Conservation (phyloP, 1,140 invertebrate genomes). For the Penaeus chinensis region DNA sequence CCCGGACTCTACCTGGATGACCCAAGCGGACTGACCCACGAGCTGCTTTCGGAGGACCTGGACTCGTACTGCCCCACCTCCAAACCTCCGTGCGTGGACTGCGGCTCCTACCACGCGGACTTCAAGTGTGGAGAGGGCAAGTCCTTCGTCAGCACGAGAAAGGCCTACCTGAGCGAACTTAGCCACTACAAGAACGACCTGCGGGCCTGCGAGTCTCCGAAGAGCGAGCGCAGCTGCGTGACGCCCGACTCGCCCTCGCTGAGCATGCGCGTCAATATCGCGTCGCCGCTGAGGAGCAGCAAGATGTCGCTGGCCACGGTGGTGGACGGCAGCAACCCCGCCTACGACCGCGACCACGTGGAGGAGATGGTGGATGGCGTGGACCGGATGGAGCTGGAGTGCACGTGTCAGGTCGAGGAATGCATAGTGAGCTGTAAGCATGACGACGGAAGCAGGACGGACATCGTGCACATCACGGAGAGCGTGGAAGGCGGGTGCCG, state of each 20-base stretch:
- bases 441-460: conserved; percentile 14
- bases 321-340: conserved; percentile 47
- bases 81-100: conserved; percentile 3
- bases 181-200: conserved; percentile 47
- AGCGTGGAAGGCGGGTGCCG: not conserved
- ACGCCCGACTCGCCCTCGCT: conserved; percentile 51
- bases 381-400: not conserved
- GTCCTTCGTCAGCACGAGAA: not conserved
- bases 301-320: conserved; percentile 55
- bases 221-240: conserved; percentile 41
- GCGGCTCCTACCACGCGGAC: conserved; percentile 22
- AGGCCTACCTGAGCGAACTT: conserved; percentile 22
- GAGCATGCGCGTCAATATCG: conserved; percentile 50
- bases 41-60: not conserved
- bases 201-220: conserved; percentile 33
- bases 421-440: conserved; percentile 20
- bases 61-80: not conserved
- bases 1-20: conserved; percentile 39
- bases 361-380: conserved; percentile 20
- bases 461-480: conserved; percentile 6
- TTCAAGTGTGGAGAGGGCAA: conserved; percentile 20
- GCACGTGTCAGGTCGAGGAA: conserved; percentile 1
- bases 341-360: conserved; percentile 34
- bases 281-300: conserved; percentile 44
- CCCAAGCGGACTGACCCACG: not conserved